A percentile compares a stretch with the other conserved stretches of the same genome.
phyloP scores from a whole-genome alignment of 2,797 vertebrate genomes.

The Parambassis ranga region DNA sequence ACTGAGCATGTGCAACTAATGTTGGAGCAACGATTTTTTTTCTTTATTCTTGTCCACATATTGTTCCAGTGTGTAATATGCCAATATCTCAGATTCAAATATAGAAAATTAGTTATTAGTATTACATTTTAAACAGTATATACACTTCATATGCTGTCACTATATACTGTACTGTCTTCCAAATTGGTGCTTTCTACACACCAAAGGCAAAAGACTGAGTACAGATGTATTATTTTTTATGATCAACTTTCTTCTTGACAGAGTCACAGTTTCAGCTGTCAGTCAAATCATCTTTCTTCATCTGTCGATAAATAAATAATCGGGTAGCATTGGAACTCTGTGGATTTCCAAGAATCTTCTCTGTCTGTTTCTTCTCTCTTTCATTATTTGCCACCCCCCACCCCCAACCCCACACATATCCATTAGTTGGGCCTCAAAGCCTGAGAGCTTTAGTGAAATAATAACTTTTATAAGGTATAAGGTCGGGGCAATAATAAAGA shows the following conservation, averaged over 20 bases:
- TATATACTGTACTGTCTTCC: background rate
- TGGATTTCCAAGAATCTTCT: conserved; percentile 21
- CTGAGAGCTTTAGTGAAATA: conserved; percentile 4
- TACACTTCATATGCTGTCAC: too few relatives aligned
- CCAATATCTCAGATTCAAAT: background rate
- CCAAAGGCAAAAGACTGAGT: conserved; percentile 5
- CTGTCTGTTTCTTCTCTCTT: background rate
- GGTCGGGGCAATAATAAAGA: conserved; percentile 7
- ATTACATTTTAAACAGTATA: background rate
- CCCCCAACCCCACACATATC: background rate
- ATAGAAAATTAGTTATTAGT: background rate
- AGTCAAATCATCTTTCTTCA: conserved; percentile 10
- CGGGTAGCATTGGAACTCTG: conserved; percentile 2
- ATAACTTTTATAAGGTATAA: background rate
- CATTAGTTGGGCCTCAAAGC: background rate
- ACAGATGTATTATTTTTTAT: conserved; percentile 42
- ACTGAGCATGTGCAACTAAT: background rate
- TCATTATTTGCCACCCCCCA: background rate
- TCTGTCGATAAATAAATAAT: conserved; percentile 39
- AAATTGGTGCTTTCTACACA: background rate
- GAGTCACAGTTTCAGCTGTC: conserved; percentile 27
- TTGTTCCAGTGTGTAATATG: background rate
- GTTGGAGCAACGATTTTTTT: too few relatives aligned
- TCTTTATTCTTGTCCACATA: background rate
- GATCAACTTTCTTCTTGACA: conserved; percentile 26